phyloP scores from a whole-genome alignment of 2,113 vertebrate genomes.

The Athene cunicularia region DNA sequence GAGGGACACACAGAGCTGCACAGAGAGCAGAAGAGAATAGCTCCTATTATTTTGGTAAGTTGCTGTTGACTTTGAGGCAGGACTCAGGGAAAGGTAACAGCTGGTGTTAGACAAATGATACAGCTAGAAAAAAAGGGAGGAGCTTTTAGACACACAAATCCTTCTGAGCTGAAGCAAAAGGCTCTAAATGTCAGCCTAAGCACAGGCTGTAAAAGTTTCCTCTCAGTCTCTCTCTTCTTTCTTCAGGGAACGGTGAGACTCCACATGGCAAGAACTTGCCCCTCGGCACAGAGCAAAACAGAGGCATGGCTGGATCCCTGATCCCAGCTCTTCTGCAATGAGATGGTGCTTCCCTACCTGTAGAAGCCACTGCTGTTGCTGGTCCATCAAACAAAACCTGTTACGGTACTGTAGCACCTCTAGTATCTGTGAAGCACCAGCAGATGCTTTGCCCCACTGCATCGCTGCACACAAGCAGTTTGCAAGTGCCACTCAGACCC shows the following conservation, averaged over 20 bases:
- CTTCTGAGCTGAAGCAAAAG: background rate
- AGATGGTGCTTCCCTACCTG: background rate
- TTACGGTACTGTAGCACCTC: background rate
- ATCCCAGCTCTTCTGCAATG: background rate
- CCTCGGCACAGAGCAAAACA: background rate
- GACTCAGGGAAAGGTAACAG: conserved; percentile 65
- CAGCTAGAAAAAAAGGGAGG: conserved; percentile 41
- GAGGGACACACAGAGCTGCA: conserved; percentile 25
- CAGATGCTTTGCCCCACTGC: background rate
- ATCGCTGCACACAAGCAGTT: rapidly evolving
- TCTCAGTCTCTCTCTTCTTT: background rate
- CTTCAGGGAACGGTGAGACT: background rate
- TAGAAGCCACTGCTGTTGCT: background rate
- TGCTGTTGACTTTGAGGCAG: conserved; percentile 53
- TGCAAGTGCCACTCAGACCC: background rate
- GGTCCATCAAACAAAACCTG: background rate
- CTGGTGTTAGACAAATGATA: conserved; percentile 66
- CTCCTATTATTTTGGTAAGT: conserved; percentile 53
- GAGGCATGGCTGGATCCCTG: background rate
- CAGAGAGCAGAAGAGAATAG: conserved; percentile 28
- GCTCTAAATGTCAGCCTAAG: background rate
- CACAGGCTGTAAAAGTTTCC: background rate
- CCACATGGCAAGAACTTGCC: background rate
- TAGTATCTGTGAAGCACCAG: background rate
- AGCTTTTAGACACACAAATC: conserved; percentile 27